These are phyloP conservation scores for Andricus grossulariae DNA, from an alignment of 1,140 invertebrate species.

Conservation along the genomic window DNA sequence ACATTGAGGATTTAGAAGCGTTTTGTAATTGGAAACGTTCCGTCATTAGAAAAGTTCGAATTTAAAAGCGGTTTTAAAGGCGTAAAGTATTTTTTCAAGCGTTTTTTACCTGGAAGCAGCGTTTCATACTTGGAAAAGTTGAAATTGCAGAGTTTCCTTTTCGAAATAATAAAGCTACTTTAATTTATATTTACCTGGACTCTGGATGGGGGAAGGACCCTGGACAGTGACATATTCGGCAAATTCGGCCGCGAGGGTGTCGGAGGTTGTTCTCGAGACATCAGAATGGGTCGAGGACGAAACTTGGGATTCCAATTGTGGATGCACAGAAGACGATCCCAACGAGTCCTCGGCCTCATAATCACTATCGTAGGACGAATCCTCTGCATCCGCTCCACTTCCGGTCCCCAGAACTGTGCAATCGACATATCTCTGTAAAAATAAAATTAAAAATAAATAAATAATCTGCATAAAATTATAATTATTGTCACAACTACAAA, in stretches of 20 bases:
- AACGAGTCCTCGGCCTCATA: slow-evolving; percentile 82
- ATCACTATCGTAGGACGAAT: slow-evolving; percentile 92
- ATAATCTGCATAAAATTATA: neutral
- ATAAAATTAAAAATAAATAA: neutral
- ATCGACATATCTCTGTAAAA: slow-evolving; percentile 77
- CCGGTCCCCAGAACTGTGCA: slow-evolving; percentile 72
- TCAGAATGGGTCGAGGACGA: slow-evolving; percentile 80
- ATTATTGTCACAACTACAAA: neutral
- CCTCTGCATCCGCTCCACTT: slow-evolving; percentile 80
- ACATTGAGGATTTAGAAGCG: too few species aligned
- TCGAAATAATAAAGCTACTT: neutral
- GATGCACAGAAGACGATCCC: slow-evolving; percentile 60
- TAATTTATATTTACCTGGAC: slow-evolving; percentile 55
- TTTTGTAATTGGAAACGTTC: too few species aligned
- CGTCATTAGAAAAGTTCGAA: too few species aligned
- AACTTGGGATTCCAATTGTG: slow-evolving; percentile 63
- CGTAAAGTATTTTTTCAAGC: too few species aligned
- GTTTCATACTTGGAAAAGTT: too few species aligned
- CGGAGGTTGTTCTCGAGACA: slow-evolving; percentile 87
- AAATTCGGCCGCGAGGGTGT: slow-evolving; percentile 89
- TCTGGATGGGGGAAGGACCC: slow-evolving; percentile 58
- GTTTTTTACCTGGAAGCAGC: too few species aligned
- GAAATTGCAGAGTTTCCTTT: too few species aligned
- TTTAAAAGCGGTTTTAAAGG: too few species aligned
- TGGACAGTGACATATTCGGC: slow-evolving; percentile 85